Base-by-base conservation (phyloP, 2,888 invertebrate species). In the Rosalia funebris region DNA sequence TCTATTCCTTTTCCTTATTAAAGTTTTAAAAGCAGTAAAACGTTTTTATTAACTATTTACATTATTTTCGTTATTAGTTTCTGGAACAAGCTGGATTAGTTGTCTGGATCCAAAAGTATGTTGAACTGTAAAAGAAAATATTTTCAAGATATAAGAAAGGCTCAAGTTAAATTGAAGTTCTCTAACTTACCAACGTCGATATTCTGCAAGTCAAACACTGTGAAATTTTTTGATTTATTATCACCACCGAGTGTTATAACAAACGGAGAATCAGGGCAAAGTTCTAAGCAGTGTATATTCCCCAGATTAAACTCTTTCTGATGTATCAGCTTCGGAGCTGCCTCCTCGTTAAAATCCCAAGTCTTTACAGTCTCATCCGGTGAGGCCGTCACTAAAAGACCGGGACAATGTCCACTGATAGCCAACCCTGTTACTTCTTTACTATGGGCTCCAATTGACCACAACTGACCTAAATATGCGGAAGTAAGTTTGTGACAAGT, bases 241-340 rank as follows among this genome's bases (percentile, higher is more conserved):
- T 94, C 93, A 0, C 96, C 96, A 36, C 96, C 96, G 53, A 91
- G 82, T 9, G 91, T 91, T 66, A 95, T 83, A n/a, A 90, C 85
- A 79, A 89, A 91, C 1, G 93, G 91, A 74, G 89, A 89, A 74
- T 97, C 93, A 0, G 95, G 95, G 74, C 91, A 92, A 50, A 87
- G 83, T 36, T 88, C 87, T 64, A 91, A 84, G 76, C 92, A 91
- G 75, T 91, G 88, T 52, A 91, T 83, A 15, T 86, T 85, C 0
- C 92, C 95, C 80, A 95, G 86, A 59, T 86, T 85, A 55, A 88
- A 84, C 66, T 87, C 81, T 63, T 89, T 83, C 66, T 83, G 82
- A 64, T 75, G 73, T 0, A 84, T 81, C 71, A 83, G 75, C 62
- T 65, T 66, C 0, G 83, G 83, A 42, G 50, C 65, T 71, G 70